Conservation (phyloP, 2,797 vertebrate genomes). For the Alca torda region DNA sequence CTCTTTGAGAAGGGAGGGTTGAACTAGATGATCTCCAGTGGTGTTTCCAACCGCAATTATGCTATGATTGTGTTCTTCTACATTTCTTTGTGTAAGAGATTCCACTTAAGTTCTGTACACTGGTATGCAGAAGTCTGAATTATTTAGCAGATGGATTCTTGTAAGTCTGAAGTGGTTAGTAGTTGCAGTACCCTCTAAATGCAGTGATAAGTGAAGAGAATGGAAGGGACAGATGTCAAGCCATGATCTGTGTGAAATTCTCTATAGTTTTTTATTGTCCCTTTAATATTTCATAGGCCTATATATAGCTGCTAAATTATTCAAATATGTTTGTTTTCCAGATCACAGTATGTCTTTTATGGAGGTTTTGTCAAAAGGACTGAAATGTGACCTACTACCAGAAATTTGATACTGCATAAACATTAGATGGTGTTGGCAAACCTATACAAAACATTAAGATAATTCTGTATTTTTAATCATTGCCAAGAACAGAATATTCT, state of each 20-base stretch:
- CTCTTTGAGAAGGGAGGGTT: neutral
- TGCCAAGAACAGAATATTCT: neutral
- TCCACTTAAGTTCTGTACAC: neutral
- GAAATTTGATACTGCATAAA: slow-evolving; percentile 18
- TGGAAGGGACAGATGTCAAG: neutral
- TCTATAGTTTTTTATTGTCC: neutral
- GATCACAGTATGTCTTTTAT: slow-evolving; percentile 27
- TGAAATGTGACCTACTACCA: neutral
- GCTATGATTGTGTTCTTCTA: too few species aligned
- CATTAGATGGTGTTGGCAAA: neutral
- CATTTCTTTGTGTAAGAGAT: neutral
- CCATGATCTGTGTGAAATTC: slow-evolving; percentile 7
- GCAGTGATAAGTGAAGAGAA: neutral
- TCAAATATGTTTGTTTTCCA: slow-evolving; percentile 36
- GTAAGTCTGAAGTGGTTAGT: neutral
- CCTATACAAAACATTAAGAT: neutral
- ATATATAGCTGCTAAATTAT: slow-evolving; percentile 71
- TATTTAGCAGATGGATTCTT: too few species aligned
- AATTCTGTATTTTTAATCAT: neutral
- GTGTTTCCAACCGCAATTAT: neutral
- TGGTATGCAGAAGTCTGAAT: neutral
- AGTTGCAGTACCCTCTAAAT: neutral
- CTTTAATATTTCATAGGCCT: slow-evolving; percentile 69
- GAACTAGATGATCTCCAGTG: neutral
- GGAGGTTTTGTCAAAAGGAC: slow-evolving; percentile 41